Base-by-base conservation (phyloP, 2,113 vertebrate species). In the Aptenodytes forsteri region DNA sequence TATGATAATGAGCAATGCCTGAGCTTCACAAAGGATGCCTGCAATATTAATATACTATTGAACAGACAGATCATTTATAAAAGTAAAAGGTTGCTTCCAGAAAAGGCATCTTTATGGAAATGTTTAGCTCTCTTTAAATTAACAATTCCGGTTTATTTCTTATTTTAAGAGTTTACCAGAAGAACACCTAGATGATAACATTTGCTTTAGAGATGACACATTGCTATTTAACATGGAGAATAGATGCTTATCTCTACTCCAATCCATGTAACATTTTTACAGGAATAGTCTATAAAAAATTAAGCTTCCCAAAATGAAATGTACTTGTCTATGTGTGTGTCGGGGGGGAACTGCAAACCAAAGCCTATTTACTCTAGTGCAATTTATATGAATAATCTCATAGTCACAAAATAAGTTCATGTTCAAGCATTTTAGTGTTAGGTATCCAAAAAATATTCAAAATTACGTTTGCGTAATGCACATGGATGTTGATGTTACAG, bases 311-410 rank as follows among this genome's bases (percentile, higher is more conserved):
- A 70, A 97, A 96, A 97, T 83, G 72, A 97, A 96, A 96, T 78
- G 75, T 13, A 25, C 56, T 61, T 96, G 91, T 85, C 67, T 91
- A 10, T 52, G 56, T 75, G 55, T 83, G 42, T 58, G 52, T 18
- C 27, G 1, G 25, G 83, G 72, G 46, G 21, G 72, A 86, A 78
- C 29, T 73, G 80, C 62, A 83, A 97, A 90, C 78, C 62, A 83
- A 90, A 93, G 62, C 49, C 81, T 66, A 54, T 96, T 94, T 83
- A 89, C 86, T 95, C 61, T 84, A 67, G 23, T 54, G 49, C 49
- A 91, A 91, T 98, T 97, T 95, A 93, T 84, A 42, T 72, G 72
- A 98, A 90, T 93, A 95, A 98, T 95, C 85, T 97, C 97, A 93
- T 30, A 80, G 72, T n/a, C 64, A 91, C 91, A 83, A 79, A 96